These are phyloP conservation scores for Lymantria dispar DNA, from an alignment of 2,888 invertebrate genomes.

Conservation along the genomic window DNA sequence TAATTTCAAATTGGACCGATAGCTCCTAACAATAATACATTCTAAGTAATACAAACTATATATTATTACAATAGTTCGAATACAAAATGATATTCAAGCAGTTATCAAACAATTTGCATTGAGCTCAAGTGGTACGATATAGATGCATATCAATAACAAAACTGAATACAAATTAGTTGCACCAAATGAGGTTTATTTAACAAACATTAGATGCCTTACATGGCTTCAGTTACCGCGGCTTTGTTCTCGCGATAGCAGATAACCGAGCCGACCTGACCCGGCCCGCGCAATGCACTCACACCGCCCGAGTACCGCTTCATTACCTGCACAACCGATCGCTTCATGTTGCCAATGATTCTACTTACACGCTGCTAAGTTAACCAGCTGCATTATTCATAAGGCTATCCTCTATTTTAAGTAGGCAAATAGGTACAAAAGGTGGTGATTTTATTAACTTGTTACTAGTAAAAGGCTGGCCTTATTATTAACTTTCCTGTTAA, in stretches of 20 bases:
- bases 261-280: conserved; percentile 11
- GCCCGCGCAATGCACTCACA: conserved; percentile 8
- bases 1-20: too few species aligned
- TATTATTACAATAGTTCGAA: too few species aligned
- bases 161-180: conserved; percentile 13
- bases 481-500: too few species aligned
- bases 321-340: conserved; percentile 13
- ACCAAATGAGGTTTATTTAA: conserved; percentile 13
- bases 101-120: too few species aligned
- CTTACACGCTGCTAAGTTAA: background rate
- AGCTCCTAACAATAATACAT: too few species aligned
- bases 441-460: too few species aligned
- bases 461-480: too few species aligned
- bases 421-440: too few species aligned
- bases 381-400: background rate
- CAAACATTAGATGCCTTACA: conserved; percentile 9
- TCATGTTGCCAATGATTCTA: conserved; percentile 7
- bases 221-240: conserved; percentile 4
- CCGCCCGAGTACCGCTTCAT: conserved; percentile 22
- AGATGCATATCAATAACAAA: background rate
- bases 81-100: too few species aligned
- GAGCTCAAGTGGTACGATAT: too few species aligned
- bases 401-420: background rate
- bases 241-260: conserved; percentile 15
- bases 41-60: too few species aligned